These are phyloP conservation scores for Hiodon alosoides DNA, from an alignment of 2,113 vertebrate species.

Conservation along the genomic window DNA sequence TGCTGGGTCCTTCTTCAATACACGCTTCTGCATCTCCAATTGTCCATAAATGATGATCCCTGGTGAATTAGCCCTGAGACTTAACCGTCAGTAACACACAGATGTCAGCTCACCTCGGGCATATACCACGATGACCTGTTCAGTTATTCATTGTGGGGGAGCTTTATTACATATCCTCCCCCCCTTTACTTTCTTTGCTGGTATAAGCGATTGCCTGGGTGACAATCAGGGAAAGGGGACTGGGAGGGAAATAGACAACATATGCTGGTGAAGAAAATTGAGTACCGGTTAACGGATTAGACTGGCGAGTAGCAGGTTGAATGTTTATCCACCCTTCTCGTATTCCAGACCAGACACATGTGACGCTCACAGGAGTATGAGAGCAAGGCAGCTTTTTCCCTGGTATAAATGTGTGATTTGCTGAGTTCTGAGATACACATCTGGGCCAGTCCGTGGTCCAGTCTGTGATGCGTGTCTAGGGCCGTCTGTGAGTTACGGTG, in stretches of 20 bases:
- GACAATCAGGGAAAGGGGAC: background rate
- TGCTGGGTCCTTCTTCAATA: conserved; percentile 86
- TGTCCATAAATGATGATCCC: conserved; percentile 99
- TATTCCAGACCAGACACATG: no score
- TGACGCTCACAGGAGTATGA: background rate
- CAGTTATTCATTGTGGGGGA: conserved; percentile 88
- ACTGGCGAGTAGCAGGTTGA: background rate
- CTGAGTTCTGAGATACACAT: no score
- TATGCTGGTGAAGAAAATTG: background rate
- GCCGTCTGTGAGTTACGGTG: no score
- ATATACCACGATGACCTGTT: conserved; percentile 80
- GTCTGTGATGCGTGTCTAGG: background rate
- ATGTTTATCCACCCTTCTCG: background rate
- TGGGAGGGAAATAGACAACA: background rate
- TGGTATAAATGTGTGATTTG: no score
- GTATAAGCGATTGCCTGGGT: conserved; percentile 32
- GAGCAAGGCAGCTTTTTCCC: no score
- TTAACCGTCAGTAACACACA: conserved; percentile 80
- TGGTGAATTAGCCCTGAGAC: conserved; percentile 92
- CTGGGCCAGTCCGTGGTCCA: background rate
- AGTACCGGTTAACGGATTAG: background rate
- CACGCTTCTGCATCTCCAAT: conserved; percentile 98
- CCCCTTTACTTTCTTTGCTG: conserved; percentile 8
- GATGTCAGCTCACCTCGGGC: conserved; percentile 65
- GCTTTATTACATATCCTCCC: conserved; percentile 60